Conservation (phyloP, 2,113 vertebrate genomes). For the Kryptolebias marmoratus region DNA sequence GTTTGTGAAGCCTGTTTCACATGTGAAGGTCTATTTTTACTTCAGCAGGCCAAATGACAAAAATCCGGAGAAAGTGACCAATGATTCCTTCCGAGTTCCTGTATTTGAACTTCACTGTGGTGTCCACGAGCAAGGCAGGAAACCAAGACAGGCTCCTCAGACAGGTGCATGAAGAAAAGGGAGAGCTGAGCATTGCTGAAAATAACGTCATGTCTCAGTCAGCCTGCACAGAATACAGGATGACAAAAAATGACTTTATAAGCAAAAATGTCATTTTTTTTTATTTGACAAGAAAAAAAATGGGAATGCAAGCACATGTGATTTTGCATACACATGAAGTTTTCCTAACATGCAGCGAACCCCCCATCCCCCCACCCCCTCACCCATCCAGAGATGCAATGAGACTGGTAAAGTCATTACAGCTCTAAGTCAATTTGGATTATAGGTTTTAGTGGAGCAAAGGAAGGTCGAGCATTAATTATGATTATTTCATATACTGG, state of each 20-base stretch:
- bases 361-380: too few relatives aligned
- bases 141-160: not conserved
- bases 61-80: constrained; percentile 20
- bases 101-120: not conserved
- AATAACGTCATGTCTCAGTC: constrained; percentile 17
- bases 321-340: constrained; percentile 46
- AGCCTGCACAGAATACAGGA: constrained; percentile 10
- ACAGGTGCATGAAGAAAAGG: not conserved
- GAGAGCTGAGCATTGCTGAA: constrained; percentile 6
- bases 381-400: constrained; percentile 14
- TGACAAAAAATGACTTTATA: constrained; percentile 15
- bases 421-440: constrained; percentile 65
- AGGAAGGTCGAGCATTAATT: constrained; percentile 64
- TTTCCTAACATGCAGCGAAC: constrained; percentile 29
- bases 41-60: constrained; percentile 19
- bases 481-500: constrained; percentile 61
- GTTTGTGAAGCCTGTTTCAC: constrained; percentile 24
- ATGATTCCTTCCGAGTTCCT: constrained; percentile 2
- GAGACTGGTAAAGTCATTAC: constrained; percentile 59
- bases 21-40: constrained; percentile 22
- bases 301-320: constrained; percentile 33
- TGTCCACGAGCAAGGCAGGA: constrained; percentile 20
- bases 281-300: constrained; percentile 6
- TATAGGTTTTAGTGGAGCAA: constrained; percentile 65
- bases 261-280: constrained; percentile 23